A percentile compares a stretch with the other conserved stretches of the same genome.
Evolutionary conservation across 2,113 vertebrate genomes (phyloP).

Genomic region (Cervus canadensis): DNA sequence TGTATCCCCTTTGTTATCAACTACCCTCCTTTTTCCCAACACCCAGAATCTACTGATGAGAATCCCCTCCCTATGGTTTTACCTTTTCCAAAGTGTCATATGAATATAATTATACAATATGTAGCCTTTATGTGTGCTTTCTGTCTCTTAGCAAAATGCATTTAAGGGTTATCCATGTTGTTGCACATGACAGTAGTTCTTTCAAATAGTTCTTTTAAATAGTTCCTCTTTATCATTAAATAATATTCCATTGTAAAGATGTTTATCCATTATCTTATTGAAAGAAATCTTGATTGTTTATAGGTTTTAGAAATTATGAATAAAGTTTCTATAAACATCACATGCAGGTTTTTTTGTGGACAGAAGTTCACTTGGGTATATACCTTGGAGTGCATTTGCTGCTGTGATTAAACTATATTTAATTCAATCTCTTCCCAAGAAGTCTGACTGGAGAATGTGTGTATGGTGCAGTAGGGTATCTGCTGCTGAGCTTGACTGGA

Average conservation of each 20-base stretch:
- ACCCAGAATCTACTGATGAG: not conserved
- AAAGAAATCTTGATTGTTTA: not conserved
- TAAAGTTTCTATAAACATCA: constrained; percentile 20
- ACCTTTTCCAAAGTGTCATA: not conserved
- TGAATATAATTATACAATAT: not conserved
- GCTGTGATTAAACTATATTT: constrained; percentile 31
- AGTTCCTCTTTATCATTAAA: not conserved
- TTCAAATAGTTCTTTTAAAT: constrained; percentile 26
- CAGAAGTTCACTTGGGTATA: not conserved
- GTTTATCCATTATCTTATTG: constrained; percentile 7
- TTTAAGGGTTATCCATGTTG: not conserved
- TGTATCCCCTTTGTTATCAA: not conserved
- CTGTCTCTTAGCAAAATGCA: not conserved
- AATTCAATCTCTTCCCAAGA: constrained; percentile 7
- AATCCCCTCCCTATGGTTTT: not conserved
- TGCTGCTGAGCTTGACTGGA: not conserved
- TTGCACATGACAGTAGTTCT: not conserved
- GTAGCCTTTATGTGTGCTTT: not conserved
- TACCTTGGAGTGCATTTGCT: not conserved
- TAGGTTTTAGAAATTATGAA: not conserved
- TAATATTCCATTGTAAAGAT: not conserved
- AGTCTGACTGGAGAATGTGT: not conserved
- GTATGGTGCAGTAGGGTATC: not conserved
- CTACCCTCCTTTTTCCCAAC: not conserved
- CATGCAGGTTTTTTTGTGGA: not conserved